A percentile compares a stretch with the other conserved stretches of the same genome.
These are phyloP conservation scores for Anser brachyrhynchus DNA, from an alignment of 2,113 vertebrate species.

Conservation along the genomic window DNA sequence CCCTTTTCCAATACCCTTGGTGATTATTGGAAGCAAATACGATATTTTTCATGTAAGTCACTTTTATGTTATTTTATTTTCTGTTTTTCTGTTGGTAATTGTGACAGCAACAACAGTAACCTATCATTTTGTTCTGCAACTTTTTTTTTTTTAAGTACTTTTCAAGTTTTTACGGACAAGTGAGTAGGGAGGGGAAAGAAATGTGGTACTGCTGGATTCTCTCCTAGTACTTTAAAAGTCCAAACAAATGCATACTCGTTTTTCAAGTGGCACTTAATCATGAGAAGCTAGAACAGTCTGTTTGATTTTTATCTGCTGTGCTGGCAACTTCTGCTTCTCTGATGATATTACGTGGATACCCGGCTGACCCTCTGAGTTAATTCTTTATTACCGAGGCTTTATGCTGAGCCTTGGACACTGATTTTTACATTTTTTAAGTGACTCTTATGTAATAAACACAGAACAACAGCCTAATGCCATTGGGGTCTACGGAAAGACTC, in stretches of 20 bases:
- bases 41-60: conserved; percentile 92
- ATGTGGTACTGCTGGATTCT: neutral
- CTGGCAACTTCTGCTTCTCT: neutral
- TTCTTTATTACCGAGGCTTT: neutral
- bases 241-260: neutral
- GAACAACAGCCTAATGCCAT: neutral
- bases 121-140: neutral
- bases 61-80: neutral
- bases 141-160: neutral
- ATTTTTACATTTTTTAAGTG: too few relatives aligned
- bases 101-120: neutral
- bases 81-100: neutral
- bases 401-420: neutral
- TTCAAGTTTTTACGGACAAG: neutral
- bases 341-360: neutral
- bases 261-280: neutral
- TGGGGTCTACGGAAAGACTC: neutral
- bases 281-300: neutral
- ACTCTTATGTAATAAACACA: neutral
- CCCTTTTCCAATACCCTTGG: conserved; percentile 90
- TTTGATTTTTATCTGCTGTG: neutral
- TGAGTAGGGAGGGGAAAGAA: neutral
- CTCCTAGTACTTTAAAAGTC: neutral
- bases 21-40: conserved; percentile 95
- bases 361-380: neutral